These are phyloP conservation scores for Junonia oenone DNA, from an alignment of 2,888 invertebrate species.

Conservation along the genomic window DNA sequence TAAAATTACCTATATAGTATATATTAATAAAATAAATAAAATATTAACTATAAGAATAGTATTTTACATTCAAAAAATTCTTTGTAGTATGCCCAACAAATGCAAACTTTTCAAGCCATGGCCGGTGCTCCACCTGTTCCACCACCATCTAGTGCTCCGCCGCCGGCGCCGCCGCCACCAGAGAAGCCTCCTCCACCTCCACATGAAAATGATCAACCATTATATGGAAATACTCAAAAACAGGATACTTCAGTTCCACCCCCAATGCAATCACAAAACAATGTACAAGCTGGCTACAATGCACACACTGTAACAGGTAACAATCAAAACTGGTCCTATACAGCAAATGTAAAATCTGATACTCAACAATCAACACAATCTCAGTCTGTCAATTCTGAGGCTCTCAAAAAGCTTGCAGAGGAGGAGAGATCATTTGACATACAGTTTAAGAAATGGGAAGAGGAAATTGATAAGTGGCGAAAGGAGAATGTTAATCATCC, in stretches of 20 bases:
- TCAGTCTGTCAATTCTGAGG: slow-evolving; percentile 49
- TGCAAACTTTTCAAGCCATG: slow-evolving; percentile 54
- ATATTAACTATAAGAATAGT: not conserved
- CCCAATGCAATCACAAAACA: slow-evolving; percentile 19
- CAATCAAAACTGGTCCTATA: slow-evolving; percentile 47
- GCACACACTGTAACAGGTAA: slow-evolving; percentile 44
- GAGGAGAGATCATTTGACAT: slow-evolving; percentile 93
- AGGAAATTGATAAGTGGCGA: slow-evolving; percentile 95
- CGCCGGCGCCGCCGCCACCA: slow-evolving; percentile 46
- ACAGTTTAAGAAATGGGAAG: slow-evolving; percentile 94
- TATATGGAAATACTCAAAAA: slow-evolving; percentile 43
- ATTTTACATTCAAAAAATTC: not conserved
- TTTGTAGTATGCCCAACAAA: slow-evolving; percentile 62
- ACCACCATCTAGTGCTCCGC: slow-evolving; percentile 34
- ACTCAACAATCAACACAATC: slow-evolving; percentile 13
- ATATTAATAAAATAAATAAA: not conserved
- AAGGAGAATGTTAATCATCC: slow-evolving; percentile 94
- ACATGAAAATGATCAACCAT: slow-evolving; percentile 65
- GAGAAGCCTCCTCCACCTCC: slow-evolving; percentile 55
- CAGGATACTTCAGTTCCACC: slow-evolving; percentile 28
- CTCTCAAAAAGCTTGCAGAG: slow-evolving; percentile 64
- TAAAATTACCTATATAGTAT: not conserved
- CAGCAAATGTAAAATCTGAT: slow-evolving; percentile 32
- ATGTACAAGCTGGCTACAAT: slow-evolving; percentile 30
- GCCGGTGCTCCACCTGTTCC: slow-evolving; percentile 48